Percentiles rank a stretch among this genome's conserved stretches.
These are phyloP conservation scores for Anseranas semipalmata DNA, from an alignment of 2,113 vertebrate species.

Conservation along the genomic window DNA sequence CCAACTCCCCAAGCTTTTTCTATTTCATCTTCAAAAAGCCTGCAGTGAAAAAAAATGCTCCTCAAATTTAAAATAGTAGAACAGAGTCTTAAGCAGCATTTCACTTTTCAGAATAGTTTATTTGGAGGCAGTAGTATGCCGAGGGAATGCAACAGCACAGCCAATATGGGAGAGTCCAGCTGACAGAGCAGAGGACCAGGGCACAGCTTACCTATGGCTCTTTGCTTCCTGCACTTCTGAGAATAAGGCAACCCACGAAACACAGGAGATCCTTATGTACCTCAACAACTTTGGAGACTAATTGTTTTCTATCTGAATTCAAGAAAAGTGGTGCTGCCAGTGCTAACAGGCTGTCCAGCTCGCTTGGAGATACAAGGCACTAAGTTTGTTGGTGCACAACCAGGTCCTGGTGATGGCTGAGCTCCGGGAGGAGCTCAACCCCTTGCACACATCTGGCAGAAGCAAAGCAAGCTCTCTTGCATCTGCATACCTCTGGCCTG, in stretches of 20 bases:
- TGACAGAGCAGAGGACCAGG: fast-evolving
- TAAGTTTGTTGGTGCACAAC: neutral
- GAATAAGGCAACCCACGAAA: neutral
- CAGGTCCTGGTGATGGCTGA: neutral
- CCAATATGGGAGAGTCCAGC: fast-evolving
- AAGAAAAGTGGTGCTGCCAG: neutral
- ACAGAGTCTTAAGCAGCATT: neutral
- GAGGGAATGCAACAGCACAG: neutral
- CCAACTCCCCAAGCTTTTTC: neutral
- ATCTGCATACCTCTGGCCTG: neutral
- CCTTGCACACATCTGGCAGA: neutral
- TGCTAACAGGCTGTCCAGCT: neutral
- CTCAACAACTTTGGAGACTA: neutral
- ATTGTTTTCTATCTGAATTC: neutral
- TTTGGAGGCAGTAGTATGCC: neutral
- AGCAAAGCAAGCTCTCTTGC: neutral
- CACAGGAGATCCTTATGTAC: fast-evolving
- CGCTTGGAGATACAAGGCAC: neutral
- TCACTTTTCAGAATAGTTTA: neutral
- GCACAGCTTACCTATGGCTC: fast-evolving
- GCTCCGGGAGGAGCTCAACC: neutral
- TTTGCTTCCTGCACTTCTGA: fast-evolving
- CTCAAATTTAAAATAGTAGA: neutral
- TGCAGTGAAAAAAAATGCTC: neutral
- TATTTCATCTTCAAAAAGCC: neutral